phyloP scores from a whole-genome alignment of 2,113 vertebrate species.

The Thinocorus orbignyianus region DNA sequence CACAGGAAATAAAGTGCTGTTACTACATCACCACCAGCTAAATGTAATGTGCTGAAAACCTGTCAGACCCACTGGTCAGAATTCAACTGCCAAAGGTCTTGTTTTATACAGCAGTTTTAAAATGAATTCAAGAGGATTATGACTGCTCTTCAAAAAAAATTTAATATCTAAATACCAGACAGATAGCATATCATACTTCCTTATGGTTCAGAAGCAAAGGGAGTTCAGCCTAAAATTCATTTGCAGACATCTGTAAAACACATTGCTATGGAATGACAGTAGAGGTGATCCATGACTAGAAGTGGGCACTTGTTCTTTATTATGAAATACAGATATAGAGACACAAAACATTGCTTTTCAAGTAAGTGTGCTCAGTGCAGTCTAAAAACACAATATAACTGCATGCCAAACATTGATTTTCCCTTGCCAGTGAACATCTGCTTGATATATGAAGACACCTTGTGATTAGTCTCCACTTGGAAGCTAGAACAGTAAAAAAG shows the following conservation, averaged over 20 bases:
- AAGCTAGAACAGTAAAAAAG: neutral
- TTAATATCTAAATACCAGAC: constrained; percentile 60
- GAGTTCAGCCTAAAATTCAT: constrained; percentile 7
- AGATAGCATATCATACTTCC: constrained; percentile 31
- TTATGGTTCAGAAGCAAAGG: constrained; percentile 33
- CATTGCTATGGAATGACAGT: constrained; percentile 64
- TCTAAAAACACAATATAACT: neutral
- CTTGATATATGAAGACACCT: constrained; percentile 4
- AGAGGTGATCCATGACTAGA: constrained; percentile 51
- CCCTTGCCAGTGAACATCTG: constrained; percentile 13
- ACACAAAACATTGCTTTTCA: constrained; percentile 13
- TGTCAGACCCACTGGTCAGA: neutral
- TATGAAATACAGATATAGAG: constrained; percentile 32
- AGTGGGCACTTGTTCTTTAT: constrained; percentile 20
- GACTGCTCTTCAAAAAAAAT: constrained; percentile 25
- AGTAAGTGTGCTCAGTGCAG: neutral
- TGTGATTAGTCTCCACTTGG: neutral
- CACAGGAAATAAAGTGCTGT: neutral
- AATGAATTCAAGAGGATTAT: neutral
- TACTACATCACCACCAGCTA: neutral
- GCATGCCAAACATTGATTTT: constrained; percentile 12
- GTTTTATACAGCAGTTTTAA: neutral
- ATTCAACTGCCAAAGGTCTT: neutral
- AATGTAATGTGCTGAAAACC: neutral
- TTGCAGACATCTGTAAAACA: constrained; percentile 73